Conservation (phyloP, 2,797 vertebrate species). For the Myotis myotis region DNA sequence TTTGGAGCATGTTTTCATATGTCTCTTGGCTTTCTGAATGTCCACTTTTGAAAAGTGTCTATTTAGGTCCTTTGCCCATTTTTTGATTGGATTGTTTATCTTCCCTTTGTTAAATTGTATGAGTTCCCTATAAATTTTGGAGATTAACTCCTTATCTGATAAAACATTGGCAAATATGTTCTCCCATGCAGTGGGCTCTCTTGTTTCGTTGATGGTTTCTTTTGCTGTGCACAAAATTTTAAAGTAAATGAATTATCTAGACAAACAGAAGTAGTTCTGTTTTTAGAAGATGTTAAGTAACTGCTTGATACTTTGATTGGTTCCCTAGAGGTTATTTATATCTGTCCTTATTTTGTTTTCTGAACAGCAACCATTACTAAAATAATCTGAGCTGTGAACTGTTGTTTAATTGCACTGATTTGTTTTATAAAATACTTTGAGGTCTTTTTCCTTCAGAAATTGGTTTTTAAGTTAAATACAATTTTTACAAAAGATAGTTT, state of each 20-base stretch:
- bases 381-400: neutral
- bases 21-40: too few species aligned
- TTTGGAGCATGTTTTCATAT: too few species aligned
- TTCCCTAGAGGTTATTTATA: neutral
- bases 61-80: too few species aligned
- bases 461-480: slow-evolving; percentile 48
- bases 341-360: neutral
- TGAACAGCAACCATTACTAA: slow-evolving; percentile 28
- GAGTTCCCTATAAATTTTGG: too few species aligned
- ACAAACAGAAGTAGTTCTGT: neutral
- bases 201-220: too few species aligned
- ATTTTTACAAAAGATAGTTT: neutral
- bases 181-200: too few species aligned
- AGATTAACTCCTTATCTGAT: too few species aligned
- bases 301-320: neutral
- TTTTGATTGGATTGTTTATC: too few species aligned
- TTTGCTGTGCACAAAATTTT: neutral
- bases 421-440: neutral
- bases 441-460: slow-evolving; percentile 13
- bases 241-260: neutral
- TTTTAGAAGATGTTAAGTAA: neutral
- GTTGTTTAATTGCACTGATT: neutral
- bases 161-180: too few species aligned
- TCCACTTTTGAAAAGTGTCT: too few species aligned
- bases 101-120: too few species aligned